Conservation (phyloP, 2,888 invertebrate species). For the Stegophylla sp. region DNA sequence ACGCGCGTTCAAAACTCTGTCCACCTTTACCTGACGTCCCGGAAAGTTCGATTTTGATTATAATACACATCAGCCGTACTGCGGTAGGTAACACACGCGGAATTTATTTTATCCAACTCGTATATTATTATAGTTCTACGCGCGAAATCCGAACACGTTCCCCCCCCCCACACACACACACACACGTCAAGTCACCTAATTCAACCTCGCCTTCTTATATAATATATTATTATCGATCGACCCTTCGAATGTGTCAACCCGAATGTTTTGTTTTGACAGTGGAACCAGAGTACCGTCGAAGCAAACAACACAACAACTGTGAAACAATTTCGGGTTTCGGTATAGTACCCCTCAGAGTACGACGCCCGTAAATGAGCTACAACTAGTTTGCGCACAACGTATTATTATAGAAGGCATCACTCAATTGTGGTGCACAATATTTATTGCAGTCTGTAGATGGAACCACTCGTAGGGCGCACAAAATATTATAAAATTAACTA, state of each 20-base stretch:
- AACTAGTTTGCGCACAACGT: too few relatives aligned
- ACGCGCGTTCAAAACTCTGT: not conserved
- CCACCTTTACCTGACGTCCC: not conserved
- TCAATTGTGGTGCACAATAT: too few relatives aligned
- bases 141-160: slow-evolving; percentile 8
- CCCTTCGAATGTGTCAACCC: slow-evolving; percentile 22
- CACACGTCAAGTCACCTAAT: slow-evolving; percentile 11
- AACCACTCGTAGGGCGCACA: too few relatives aligned
- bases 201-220: slow-evolving; percentile 7
- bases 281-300: slow-evolving; percentile 11
- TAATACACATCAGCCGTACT: too few relatives aligned
- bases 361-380: not conserved
- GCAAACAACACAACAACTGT: slow-evolving; percentile 9
- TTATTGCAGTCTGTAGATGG: too few relatives aligned
- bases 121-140: not conserved
- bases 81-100: too few relatives aligned
- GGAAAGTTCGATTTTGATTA: not conserved
- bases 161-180: not conserved
- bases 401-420: too few relatives aligned
- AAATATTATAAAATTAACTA: too few relatives aligned
- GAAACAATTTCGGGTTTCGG: not conserved
- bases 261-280: slow-evolving; percentile 21
- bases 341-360: not conserved
- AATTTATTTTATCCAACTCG: slow-evolving; percentile 8
- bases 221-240: slow-evolving; percentile 25